Evolutionary conservation across 2,888 invertebrate genomes (phyloP).

Genomic region (Metallyticus violacea): DNA sequence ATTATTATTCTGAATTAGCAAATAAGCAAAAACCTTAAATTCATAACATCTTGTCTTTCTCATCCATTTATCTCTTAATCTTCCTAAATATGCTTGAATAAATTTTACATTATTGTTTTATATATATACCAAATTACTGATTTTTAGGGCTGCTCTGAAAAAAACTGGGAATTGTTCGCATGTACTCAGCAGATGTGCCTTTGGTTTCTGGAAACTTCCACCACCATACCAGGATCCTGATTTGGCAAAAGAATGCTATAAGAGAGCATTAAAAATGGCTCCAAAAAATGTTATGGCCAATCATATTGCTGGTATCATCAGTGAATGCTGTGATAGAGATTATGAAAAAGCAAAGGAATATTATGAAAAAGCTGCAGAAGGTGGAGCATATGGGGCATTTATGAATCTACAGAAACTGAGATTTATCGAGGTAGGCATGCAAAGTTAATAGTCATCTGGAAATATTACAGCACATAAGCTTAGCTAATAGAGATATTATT

Average conservation of each 20-base stretch:
- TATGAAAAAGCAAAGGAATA: neutral
- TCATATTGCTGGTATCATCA: constrained; percentile 6
- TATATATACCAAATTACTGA: neutral
- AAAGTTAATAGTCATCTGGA: no score
- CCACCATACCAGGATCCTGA: neutral
- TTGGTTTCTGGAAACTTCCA: constrained; percentile 20
- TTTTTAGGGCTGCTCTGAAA: constrained; percentile 4
- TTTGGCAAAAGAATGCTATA: constrained; percentile 14
- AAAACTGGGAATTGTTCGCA: constrained; percentile 1
- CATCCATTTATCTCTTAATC: no score
- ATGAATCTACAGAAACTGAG: neutral
- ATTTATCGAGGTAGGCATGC: no score
- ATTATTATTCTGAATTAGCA: no score
- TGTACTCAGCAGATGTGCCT: constrained; percentile 17
- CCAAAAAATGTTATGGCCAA: constrained; percentile 26
- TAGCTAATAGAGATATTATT: no score
- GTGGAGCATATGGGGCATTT: neutral
- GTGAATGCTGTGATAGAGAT: neutral
- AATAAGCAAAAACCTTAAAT: no score
- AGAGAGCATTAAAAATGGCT: constrained; percentile 11
- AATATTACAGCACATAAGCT: no score
- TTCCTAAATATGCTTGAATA: no score
- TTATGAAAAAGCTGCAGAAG: neutral
- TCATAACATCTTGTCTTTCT: no score
- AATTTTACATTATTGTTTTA: no score